Percentiles rank a stretch among this genome's conserved stretches.
These are phyloP conservation scores for Denticeps clupeoides DNA, from an alignment of 2,797 vertebrate species.

Conservation along the genomic window DNA sequence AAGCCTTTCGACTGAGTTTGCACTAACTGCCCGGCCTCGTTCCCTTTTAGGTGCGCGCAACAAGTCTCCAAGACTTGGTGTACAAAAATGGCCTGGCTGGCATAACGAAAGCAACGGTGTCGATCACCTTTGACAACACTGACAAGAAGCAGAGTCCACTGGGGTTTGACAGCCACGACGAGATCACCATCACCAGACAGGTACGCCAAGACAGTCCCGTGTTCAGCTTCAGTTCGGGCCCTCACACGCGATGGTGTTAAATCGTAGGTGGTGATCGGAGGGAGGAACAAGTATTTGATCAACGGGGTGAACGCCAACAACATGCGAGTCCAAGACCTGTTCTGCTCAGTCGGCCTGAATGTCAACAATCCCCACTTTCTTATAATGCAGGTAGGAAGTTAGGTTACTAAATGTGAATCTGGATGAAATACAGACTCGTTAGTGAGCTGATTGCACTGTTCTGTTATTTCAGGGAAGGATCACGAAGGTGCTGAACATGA, in stretches of 20 bases:
- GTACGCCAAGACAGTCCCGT: conserved; percentile 53
- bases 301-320: conserved; percentile 84
- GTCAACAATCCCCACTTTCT: conserved; percentile 98
- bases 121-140: conserved; percentile 87
- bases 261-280: conserved; percentile 75
- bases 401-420: not conserved
- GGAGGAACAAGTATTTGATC: conserved; percentile 88
- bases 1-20: too few species aligned
- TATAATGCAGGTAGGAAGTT: conserved; percentile 88
- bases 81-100: conserved; percentile 94
- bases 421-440: not conserved
- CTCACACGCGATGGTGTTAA: too few species aligned
- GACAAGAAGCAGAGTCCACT: conserved; percentile 87
- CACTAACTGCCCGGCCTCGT: too few species aligned
- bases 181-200: conserved; percentile 88
- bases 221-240: too few species aligned
- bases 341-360: conserved; percentile 89
- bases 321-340: conserved; percentile 83
- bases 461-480: conserved; percentile 75
- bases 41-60: conserved; percentile 75
- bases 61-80: conserved; percentile 84
- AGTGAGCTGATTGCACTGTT: not conserved
- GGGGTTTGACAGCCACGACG: conserved; percentile 81
- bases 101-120: conserved; percentile 83
- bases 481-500: conserved; percentile 97